phyloP scores from a whole-genome alignment of 2,113 vertebrate genomes.

The pig (Sus scrofa) region T2T-Sscrofa CM000813.6:21084001-21084500 shows the following conservation, averaged over 20 bases:
- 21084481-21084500: too few relatives aligned
- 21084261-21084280: not conserved
- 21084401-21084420: too few relatives aligned
- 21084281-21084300: rapidly evolving
- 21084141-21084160: conserved; percentile 86
- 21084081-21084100: conserved; percentile 89
- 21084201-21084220: conserved; percentile 72
- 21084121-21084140: conserved; percentile 88
- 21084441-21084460: too few relatives aligned
- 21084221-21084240: conserved; percentile 86
- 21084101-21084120: conserved; percentile 75
- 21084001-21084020: not conserved
- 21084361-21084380: too few relatives aligned
- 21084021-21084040: conserved; percentile 81
- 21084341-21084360: too few relatives aligned
- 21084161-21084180: conserved; percentile 84
- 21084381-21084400: too few relatives aligned
- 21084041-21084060: conserved; percentile 87
- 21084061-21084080: conserved; percentile 84
- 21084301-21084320: not conserved
- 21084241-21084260: conserved; percentile 36
- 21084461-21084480: too few relatives aligned
- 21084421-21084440: too few relatives aligned
- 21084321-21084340: too few relatives aligned
- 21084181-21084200: conserved; percentile 84